Percentiles rank a stretch among this genome's conserved stretches.
Evolutionary conservation across 2,113 vertebrate genomes (phyloP).

Genomic region (Cyrtonyx montezumae): DNA sequence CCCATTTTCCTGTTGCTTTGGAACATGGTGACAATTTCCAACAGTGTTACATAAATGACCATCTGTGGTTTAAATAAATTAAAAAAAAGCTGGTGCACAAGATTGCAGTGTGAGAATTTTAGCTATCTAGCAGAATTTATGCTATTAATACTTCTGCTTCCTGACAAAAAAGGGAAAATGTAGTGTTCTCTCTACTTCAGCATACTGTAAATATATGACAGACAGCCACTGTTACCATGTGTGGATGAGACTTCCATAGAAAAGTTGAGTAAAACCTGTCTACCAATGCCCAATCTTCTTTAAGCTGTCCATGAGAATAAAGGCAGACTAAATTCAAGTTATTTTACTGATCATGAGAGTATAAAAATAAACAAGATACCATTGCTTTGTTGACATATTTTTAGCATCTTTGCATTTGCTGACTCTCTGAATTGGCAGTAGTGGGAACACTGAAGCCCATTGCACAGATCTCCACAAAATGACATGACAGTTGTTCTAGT

Average conservation of each 20-base stretch:
- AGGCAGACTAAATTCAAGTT: not conserved
- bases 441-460: not conserved
- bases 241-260: not conserved
- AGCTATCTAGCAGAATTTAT: constrained; percentile 38
- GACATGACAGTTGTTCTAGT: not conserved
- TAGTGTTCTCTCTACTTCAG: not conserved
- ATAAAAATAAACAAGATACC: not conserved
- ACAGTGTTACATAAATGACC: constrained; percentile 58
- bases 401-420: not conserved
- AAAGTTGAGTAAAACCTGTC: not conserved
- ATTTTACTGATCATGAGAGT: not conserved
- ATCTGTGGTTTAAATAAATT: constrained; percentile 49
- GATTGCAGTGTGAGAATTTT: constrained; percentile 36
- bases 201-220: not conserved
- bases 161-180: constrained; percentile 47
- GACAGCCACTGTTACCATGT: fast-evolving
- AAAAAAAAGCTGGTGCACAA: constrained; percentile 36
- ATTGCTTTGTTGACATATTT: not conserved
- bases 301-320: not conserved
- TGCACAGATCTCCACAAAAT: not conserved
- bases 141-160: constrained; percentile 69
- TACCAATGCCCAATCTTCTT: not conserved
- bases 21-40: constrained; percentile 59
- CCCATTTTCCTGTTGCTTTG: constrained; percentile 77
- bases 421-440: not conserved